These are phyloP conservation scores for Limosa lapponica DNA, from an alignment of 2,797 vertebrate species.

Conservation along the genomic window DNA sequence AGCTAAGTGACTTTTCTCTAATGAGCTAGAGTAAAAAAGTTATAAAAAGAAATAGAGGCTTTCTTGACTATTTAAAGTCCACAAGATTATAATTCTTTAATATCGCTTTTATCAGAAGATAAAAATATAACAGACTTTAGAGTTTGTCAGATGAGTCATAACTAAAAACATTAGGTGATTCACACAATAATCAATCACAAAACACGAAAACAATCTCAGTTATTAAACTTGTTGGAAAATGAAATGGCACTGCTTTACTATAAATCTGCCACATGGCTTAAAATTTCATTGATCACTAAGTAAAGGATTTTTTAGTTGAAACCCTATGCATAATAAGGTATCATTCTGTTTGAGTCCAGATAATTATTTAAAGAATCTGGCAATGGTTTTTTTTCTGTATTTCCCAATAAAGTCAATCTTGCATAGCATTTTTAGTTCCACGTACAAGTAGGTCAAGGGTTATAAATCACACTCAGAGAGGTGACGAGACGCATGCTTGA, in stretches of 20 bases:
- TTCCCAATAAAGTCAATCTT: neutral
- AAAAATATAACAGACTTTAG: constrained; percentile 21
- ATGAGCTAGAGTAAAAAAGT: constrained; percentile 7
- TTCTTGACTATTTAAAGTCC: neutral
- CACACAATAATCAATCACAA: constrained; percentile 66
- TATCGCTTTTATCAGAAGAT: constrained; percentile 36
- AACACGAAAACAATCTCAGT: constrained; percentile 35
- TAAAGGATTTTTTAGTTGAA: neutral
- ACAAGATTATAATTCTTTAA: neutral
- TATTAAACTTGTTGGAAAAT: constrained; percentile 50
- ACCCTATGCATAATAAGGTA: neutral
- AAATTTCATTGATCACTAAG: neutral
- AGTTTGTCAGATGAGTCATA: constrained; percentile 66
- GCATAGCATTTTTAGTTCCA: neutral
- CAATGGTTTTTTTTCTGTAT: neutral
- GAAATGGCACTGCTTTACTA: neutral
- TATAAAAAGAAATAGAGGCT: constrained; percentile 40
- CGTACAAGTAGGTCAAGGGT: neutral
- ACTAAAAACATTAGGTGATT: constrained; percentile 62
- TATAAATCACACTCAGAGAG: neutral
- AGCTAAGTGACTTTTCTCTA: neutral
- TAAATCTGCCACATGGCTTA: neutral
- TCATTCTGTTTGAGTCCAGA: neutral
- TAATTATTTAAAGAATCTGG: neutral
- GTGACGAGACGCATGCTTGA: neutral